Evolutionary conservation across 30 jellyfish, hydroid and myxozoan species (phyloP), one percentile per base, ranked within the genome.

Genomic region (Aurelia aurita): DNA sequence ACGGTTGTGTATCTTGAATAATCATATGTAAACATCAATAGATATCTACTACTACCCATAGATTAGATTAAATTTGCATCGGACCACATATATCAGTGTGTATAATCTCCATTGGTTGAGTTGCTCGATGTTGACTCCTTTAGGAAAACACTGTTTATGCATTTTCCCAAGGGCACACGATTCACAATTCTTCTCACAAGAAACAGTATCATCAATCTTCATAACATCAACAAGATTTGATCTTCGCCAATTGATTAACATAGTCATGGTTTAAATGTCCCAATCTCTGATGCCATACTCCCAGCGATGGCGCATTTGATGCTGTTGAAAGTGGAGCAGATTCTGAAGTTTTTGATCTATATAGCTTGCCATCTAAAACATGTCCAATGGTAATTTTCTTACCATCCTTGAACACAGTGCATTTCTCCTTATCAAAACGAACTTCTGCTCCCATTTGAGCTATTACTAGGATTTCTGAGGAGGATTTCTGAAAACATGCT

Each of bases 41-140:
- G 9, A 55, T 85, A 72, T 51, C 84, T 54, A 45, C 79, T 63
- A 47, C 95, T 90, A 62, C 90, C 95, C 75, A 72, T 16, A 15
- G 89, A 72, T n/a, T n/a, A n/a, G n/a, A n/a, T 39, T 69, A 80
- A 22, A 65, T 72, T 18, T 63, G 80, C 91, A 75, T 86, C 43
- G 96, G 96, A 20, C 96, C 96, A 77, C 96, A 86, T 23, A 74
- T 25, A 29, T 86, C 96, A 43, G 85, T 64, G 84, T 82, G 79
- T 39, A 68, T 61, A 28, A 82, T 62, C 79, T 77, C 79, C 89
- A 77, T 34, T 77, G 89, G 89, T 77, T 59, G 79, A 45, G 86
- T 74, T 53, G 86, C 74, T 45, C 74, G 76, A 59, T 54, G 11
- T 15, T 32, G 20, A 77, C 79, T 60, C 68, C 39, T 63, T 77